A percentile compares a stretch with the other conserved stretches of the same genome.
Evolutionary conservation across 1,140 invertebrate genomes (phyloP).

Genomic region (Geopemphigus sp.): DNA sequence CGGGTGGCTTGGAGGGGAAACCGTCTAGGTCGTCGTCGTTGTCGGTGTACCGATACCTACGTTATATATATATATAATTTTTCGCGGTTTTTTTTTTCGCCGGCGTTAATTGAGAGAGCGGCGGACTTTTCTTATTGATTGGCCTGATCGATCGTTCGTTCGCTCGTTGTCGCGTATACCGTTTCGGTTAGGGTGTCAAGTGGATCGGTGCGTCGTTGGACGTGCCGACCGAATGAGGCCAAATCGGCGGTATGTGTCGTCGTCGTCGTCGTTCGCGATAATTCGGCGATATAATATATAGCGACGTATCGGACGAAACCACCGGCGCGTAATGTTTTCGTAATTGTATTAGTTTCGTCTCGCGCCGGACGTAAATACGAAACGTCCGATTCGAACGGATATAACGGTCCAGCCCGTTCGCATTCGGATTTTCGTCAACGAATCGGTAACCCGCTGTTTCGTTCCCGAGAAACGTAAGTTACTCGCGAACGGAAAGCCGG

Average conservation of each 20-base stretch:
- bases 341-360: neutral
- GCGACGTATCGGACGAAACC: too few species aligned
- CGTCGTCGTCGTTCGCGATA: too few species aligned
- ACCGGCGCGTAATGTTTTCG: too few species aligned
- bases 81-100: neutral
- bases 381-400: slow-evolving; percentile 29
- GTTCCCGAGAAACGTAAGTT: too few species aligned
- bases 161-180: neutral
- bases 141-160: neutral
- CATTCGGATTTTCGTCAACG: neutral
- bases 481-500: too few species aligned
- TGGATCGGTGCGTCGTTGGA: neutral
- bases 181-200: neutral
- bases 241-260: neutral
- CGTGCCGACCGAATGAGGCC: neutral
- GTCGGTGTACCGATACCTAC: neutral
- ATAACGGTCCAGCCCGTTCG: slow-evolving; percentile 37
- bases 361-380: neutral
- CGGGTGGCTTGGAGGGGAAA: slow-evolving; percentile 10
- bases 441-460: too few species aligned
- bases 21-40: neutral
- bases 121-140: neutral
- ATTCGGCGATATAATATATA: neutral
- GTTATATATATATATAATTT: too few species aligned
- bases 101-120: neutral